Conservation (phyloP, 2,888 invertebrate genomes). For the Cephus rjabovi region DNA sequence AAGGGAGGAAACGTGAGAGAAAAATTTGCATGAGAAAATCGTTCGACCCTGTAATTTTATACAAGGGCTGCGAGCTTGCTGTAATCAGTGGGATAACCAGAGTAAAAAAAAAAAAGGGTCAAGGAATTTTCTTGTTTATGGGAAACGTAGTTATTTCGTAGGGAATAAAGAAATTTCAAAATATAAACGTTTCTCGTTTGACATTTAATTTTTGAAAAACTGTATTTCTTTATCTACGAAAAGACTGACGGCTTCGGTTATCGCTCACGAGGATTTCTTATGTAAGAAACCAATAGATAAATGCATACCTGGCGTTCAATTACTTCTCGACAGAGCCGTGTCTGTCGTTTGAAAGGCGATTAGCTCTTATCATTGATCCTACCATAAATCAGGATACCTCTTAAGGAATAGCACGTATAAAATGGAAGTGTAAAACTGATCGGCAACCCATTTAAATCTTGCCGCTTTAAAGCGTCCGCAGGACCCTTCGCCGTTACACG, state of each 20-base stretch:
- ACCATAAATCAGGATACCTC: neutral
- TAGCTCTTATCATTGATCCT: neutral
- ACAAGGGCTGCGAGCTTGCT: neutral
- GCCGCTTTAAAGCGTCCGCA: neutral
- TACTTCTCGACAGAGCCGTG: neutral
- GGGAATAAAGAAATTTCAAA: neutral
- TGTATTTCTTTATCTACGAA: neutral
- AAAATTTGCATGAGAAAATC: slow-evolving; percentile 26
- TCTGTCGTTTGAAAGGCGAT: neutral
- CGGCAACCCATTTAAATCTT: neutral
- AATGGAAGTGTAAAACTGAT: neutral
- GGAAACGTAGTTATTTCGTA: neutral
- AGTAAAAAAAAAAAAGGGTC: neutral
- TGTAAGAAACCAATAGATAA: neutral
- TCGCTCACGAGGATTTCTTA: neutral
- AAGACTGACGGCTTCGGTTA: neutral
- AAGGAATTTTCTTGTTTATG: neutral
- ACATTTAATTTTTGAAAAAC: neutral
- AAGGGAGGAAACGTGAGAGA: neutral
- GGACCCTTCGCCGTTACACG: neutral
- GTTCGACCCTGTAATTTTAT: slow-evolving; percentile 11
- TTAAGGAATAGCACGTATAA: neutral
- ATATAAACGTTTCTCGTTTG: neutral
- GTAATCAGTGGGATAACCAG: neutral
- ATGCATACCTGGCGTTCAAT: neutral